Percentiles rank a stretch among this genome's conserved stretches.
phyloP scores from a whole-genome alignment of 2,113 vertebrate species.

The Callorhinus ursinus region DNA sequence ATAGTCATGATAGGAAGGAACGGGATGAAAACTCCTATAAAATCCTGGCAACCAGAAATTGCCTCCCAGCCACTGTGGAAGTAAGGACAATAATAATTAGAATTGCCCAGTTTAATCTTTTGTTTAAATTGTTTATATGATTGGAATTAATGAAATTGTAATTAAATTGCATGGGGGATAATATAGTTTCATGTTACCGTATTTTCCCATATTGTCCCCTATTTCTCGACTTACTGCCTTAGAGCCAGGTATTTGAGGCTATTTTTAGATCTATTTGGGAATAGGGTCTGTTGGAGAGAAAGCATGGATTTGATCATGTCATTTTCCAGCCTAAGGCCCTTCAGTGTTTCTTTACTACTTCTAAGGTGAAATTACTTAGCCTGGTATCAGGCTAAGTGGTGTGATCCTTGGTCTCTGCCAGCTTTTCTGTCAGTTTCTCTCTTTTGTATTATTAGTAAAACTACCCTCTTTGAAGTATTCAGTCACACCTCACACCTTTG shows the following conservation, averaged over 20 bases:
- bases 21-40: not conserved
- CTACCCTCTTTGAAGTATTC: not conserved
- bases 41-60: not conserved
- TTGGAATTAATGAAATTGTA: conserved; percentile 18
- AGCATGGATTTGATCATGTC: not conserved
- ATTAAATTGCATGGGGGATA: conserved; percentile 14
- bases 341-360: conserved; percentile 22
- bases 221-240: not conserved
- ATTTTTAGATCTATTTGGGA: conserved; percentile 6
- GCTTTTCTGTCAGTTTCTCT: not conserved
- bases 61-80: not conserved
- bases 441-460: conserved; percentile 7
- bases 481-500: not conserved
- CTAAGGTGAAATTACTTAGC: not conserved
- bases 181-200: not conserved
- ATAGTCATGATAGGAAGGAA: not conserved
- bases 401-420: conserved; percentile 3
- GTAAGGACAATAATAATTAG: conserved; percentile 7
- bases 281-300: not conserved
- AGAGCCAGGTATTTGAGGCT: conserved; percentile 4
- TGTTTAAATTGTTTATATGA: conserved; percentile 26
- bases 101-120: not conserved
- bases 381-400: not conserved
- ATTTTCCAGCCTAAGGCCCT: not conserved
- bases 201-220: not conserved